These are phyloP conservation scores for Phymastichus coffea DNA, from an alignment of 1,140 invertebrate genomes.

Conservation along the genomic window DNA sequence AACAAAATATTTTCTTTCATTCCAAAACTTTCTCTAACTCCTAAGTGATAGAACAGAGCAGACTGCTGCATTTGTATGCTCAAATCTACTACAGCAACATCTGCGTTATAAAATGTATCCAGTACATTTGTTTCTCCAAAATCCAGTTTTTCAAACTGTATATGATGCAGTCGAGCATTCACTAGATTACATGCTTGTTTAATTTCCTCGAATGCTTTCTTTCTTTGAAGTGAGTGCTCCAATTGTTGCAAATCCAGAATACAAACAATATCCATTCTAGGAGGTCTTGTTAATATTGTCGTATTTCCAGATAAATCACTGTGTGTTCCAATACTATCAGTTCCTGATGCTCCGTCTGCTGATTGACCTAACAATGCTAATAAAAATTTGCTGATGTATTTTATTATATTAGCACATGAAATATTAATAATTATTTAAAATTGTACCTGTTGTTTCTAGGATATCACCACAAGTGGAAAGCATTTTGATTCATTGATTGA, in stretches of 20 bases:
- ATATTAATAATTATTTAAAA: neutral
- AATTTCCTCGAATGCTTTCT: conserved; percentile 82
- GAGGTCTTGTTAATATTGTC: conserved; percentile 61
- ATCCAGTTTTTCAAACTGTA: conserved; percentile 85
- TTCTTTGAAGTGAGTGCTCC: conserved; percentile 70
- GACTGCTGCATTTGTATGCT: conserved; percentile 87
- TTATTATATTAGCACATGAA: neutral
- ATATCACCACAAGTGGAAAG: conserved; percentile 47
- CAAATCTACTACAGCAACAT: conserved; percentile 95
- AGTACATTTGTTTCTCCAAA: conserved; percentile 83
- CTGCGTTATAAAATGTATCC: conserved; percentile 93
- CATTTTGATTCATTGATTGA: conserved; percentile 38
- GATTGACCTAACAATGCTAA: conserved; percentile 23
- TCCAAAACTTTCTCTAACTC: conserved; percentile 95
- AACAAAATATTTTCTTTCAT: conserved; percentile 98
- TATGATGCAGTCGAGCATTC: conserved; percentile 79
- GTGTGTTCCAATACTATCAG: conserved; percentile 72
- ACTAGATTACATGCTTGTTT: conserved; percentile 75
- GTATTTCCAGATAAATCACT: conserved; percentile 71
- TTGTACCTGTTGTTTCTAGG: conserved; percentile 43
- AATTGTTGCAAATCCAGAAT: conserved; percentile 80
- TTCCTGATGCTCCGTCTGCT: conserved; percentile 51
- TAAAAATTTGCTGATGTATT: neutral
- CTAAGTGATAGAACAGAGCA: conserved; percentile 94
- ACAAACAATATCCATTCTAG: conserved; percentile 88